A percentile compares a stretch with the other conserved stretches of the same genome.
These are phyloP conservation scores for Ceyx cyanopectus DNA, from an alignment of 2,113 vertebrate genomes.

Conservation along the genomic window DNA sequence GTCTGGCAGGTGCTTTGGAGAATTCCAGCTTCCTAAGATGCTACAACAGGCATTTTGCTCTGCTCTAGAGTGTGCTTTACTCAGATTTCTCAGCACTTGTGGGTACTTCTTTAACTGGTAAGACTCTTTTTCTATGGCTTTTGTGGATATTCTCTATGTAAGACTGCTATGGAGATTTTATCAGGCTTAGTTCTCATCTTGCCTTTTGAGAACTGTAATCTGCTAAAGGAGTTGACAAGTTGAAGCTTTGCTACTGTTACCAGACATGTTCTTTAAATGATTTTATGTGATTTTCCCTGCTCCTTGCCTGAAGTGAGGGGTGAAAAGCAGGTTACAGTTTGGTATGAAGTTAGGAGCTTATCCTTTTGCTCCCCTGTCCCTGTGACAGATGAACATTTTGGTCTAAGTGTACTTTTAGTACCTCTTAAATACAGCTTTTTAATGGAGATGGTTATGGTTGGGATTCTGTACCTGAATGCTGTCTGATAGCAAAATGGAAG, in stretches of 20 bases:
- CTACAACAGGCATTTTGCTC: background rate
- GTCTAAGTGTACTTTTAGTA: background rate
- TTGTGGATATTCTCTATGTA: background rate
- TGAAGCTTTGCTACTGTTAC: background rate
- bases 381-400: background rate
- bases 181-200: background rate
- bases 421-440: background rate
- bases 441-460: background rate
- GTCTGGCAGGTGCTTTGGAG: background rate
- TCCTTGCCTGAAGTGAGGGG: background rate
- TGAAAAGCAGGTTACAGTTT: background rate
- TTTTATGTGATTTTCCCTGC: background rate
- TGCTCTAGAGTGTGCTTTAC: background rate
- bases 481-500: background rate
- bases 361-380: background rate
- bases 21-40: background rate
- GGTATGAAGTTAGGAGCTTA: background rate
- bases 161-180: background rate
- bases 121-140: background rate
- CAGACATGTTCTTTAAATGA: background rate
- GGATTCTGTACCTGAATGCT: background rate
- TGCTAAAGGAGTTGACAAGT: background rate
- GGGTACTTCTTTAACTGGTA: background rate
- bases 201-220: background rate
- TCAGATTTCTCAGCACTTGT: background rate